Evolutionary conservation across 2,113 vertebrate species (phyloP), one percentile per base, ranked within the genome.

Genomic region (Caracal caracal): DNA sequence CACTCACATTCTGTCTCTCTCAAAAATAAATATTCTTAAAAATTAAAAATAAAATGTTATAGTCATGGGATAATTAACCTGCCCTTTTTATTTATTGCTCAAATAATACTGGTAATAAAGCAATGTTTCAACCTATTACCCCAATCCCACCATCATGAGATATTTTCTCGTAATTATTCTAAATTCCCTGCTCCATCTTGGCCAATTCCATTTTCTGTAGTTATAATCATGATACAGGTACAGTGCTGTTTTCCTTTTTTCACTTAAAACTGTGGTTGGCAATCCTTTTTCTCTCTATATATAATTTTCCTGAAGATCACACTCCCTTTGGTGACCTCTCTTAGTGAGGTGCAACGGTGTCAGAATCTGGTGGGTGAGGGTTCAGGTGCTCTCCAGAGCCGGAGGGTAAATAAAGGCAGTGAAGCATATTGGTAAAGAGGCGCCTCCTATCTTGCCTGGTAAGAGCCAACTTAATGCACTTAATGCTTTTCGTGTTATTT

Each of bases 41-140:
- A 20, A 5, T 56, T 19, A 56, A 56, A 56, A 56, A 56, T 20
- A 20, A 59, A 22, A 59, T 59, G 56, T 59, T 59, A 59, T 2
- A 8, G 8, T 22, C 56, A 22, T 94, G 35, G 19, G 61, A 76
- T 94, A 53, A 66, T 93, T 88, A 84, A n/a, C 33, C 19, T 88
- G 35, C 20, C 37, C 16, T 76, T 94, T 93, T 92, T 59, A 43
- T 87, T 93, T 92, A 78, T 88, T 65, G 35, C 24, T 88, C 51
- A 93, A 37, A 49, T 88, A 40, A 65, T 63, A 66, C 61, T 84
- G 73, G 6, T 63, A 71, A 63, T 80, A 88, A 73, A 87, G 66
- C 76, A 70, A 0, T 79, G 30, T 75, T 92, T 88, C 59, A 93
- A 86, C 76, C 65, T 49, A 33, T 61, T 30, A 24, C 19, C 70